Evolutionary conservation across 2,888 invertebrate species (phyloP).

Genomic region (Sclerodermus sp.): DNA sequence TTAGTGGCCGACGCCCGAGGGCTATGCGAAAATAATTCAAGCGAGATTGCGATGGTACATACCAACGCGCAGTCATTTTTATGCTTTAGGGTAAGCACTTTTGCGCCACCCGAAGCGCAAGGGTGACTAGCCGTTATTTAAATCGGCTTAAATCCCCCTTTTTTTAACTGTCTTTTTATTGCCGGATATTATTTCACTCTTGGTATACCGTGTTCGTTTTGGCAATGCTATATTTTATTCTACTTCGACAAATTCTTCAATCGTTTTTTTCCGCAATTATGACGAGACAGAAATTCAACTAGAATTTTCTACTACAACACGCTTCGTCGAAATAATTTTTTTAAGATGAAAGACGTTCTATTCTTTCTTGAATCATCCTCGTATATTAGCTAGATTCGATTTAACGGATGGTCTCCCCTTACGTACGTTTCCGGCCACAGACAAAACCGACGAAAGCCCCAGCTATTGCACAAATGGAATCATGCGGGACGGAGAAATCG

Average conservation of each 20-base stretch:
- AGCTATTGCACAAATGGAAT: constrained; percentile 15
- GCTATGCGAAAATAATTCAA: constrained; percentile 22
- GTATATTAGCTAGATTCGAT: constrained; percentile 38
- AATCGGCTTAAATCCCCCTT: too few relatives aligned
- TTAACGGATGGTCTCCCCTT: constrained; percentile 40
- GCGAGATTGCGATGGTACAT: constrained; percentile 11
- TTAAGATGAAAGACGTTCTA: constrained; percentile 8
- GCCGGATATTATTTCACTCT: too few relatives aligned
- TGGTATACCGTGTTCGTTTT: too few relatives aligned
- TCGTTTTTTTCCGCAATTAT: too few relatives aligned
- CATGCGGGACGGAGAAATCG: constrained; percentile 21
- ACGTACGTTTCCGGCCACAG: constrained; percentile 28
- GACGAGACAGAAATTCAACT: too few relatives aligned
- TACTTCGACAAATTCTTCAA: too few relatives aligned
- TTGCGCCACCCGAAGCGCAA: too few relatives aligned
- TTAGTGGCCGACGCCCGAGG: constrained; percentile 19
- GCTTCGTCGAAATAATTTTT: constrained; percentile 5
- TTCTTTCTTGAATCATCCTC: constrained; percentile 8
- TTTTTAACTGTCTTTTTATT: too few relatives aligned
- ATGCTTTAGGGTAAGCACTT: not conserved
- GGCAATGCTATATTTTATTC: too few relatives aligned
- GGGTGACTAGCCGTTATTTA: too few relatives aligned
- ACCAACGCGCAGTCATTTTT: not conserved
- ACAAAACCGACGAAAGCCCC: constrained; percentile 34
- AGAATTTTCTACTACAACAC: too few relatives aligned